Percentiles rank a stretch among this genome's conserved stretches.
Conservation (phyloP, 2,797 vertebrate species). For the Falco berigora region DNA sequence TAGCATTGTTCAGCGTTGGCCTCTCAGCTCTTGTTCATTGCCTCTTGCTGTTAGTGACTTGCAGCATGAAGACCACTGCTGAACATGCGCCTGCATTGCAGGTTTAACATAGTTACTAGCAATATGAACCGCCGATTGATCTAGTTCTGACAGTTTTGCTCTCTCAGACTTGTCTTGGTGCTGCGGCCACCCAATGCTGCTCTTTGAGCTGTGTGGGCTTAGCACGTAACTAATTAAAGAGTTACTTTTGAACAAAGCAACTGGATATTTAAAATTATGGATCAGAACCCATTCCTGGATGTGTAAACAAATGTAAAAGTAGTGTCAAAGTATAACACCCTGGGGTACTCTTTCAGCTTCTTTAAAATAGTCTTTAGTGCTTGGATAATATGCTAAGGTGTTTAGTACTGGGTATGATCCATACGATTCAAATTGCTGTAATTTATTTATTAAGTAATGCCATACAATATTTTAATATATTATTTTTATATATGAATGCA, state of each 20-base stretch:
- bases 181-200: neutral
- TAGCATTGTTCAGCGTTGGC: neutral
- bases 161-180: neutral
- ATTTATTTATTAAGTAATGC: neutral
- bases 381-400: neutral
- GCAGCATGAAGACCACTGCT: neutral
- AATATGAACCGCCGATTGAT: neutral
- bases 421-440: neutral
- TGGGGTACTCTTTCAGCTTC: neutral
- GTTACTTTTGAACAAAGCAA: neutral
- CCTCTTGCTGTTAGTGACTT: neutral
- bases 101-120: rapidly evolving
- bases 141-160: no score
- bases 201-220: neutral
- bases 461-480: neutral
- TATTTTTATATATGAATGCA: neutral
- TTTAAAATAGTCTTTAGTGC: neutral
- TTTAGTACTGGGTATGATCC: neutral
- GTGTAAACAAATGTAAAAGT: neutral
- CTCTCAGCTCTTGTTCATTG: no score
- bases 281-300: neutral
- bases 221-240: neutral
- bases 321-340: neutral
- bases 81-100: neutral
- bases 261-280: no score